Conservation (phyloP, 2,113 vertebrate genomes). For the Xiphophorus hellerii region DNA sequence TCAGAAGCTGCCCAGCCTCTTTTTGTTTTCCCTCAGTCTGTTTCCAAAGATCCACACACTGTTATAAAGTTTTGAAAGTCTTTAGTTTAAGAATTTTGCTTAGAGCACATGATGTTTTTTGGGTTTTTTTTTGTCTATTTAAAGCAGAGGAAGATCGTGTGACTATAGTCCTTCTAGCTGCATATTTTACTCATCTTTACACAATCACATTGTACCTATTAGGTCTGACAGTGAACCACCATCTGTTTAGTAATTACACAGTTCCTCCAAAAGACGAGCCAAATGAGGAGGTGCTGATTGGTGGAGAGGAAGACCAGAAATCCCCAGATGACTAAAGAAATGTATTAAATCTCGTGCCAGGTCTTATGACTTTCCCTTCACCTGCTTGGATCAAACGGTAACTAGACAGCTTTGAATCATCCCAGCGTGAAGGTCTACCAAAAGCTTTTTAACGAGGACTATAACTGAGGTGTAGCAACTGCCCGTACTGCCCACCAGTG, state of each 20-base stretch:
- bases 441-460: slow-evolving; percentile 3
- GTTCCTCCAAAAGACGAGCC: slow-evolving; percentile 36
- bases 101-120: too few relatives aligned
- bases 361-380: slow-evolving; percentile 41
- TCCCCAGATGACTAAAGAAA: slow-evolving; percentile 28
- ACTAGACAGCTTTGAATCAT: slow-evolving; percentile 22
- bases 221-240: slow-evolving; percentile 26
- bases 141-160: not conserved
- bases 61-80: too few relatives aligned
- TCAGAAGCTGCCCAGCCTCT: too few relatives aligned
- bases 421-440: slow-evolving; percentile 15
- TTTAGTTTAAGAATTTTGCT: too few relatives aligned
- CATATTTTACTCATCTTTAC: slow-evolving; percentile 3
- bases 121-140: too few relatives aligned
- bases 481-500: slow-evolving; percentile 71
- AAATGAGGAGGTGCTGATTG: slow-evolving; percentile 45
- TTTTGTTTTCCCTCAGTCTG: too few relatives aligned
- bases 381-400: not conserved
- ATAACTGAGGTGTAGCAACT: not conserved
- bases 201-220: slow-evolving; percentile 11
- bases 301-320: slow-evolving; percentile 35
- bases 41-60: too few relatives aligned
- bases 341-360: slow-evolving; percentile 45
- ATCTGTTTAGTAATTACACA: slow-evolving; percentile 55
- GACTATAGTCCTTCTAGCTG: slow-evolving; percentile 3